Evolutionary conservation across 1,140 invertebrate species (phyloP).

Genomic region (Zaprionus inermis): DNA sequence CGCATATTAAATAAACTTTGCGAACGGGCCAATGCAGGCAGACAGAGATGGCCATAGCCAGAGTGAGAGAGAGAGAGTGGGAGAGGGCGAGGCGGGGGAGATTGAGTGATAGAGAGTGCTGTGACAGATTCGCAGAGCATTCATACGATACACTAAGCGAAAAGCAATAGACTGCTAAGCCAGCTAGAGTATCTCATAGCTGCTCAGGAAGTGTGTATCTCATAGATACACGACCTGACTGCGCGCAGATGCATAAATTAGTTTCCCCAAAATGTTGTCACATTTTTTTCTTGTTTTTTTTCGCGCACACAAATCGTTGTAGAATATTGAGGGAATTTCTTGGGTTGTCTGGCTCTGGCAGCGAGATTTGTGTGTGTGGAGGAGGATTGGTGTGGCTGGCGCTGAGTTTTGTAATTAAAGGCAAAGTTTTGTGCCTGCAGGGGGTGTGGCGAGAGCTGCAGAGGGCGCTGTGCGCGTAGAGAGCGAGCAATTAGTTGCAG

Average conservation of each 20-base stretch:
- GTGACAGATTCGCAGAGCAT: conserved; percentile 33
- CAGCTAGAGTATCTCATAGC: conserved; percentile 64
- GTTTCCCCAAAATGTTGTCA: conserved; percentile 26
- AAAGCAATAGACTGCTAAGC: conserved; percentile 38
- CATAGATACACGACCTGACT: conserved; percentile 16
- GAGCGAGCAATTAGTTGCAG: conserved; percentile 38
- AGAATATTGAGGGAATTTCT: conserved; percentile 31
- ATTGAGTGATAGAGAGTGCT: not conserved
- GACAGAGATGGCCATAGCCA: conserved; percentile 14
- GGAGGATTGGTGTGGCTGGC: not conserved
- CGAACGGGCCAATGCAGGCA: conserved; percentile 15
- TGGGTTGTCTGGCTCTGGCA: not conserved
- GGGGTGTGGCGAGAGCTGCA: not conserved
- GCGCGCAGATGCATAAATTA: conserved; percentile 48
- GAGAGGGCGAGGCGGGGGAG: not conserved
- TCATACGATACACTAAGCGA: conserved; percentile 36
- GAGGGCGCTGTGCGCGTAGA: not conserved
- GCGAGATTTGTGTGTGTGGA: not conserved
- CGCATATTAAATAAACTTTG: conserved; percentile 80
- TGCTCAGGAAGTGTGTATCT: conserved; percentile 33
- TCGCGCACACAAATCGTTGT: conserved; percentile 11
- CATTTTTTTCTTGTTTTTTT: conserved; percentile 13
- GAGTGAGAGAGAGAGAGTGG: conserved; percentile 1
- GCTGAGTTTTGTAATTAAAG: conserved; percentile 40
- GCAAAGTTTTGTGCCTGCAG: conserved; percentile 23